These are phyloP conservation scores for Hypomecis atomaria DNA, from an alignment of 2,888 invertebrate genomes.

Conservation along the genomic window DNA sequence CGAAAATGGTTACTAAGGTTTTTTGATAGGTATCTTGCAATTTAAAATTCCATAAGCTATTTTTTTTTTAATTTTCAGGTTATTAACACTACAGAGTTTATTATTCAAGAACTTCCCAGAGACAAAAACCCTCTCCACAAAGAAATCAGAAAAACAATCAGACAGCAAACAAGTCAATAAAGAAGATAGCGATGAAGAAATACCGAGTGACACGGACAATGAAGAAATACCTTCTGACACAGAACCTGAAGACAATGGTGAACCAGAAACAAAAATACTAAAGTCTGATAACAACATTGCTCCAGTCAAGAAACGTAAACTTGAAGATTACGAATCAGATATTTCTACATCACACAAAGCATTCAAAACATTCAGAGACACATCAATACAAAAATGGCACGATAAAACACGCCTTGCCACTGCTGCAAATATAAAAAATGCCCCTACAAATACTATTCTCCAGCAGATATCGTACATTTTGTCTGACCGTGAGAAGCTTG, in stretches of 20 bases:
- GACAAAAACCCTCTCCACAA: conserved; percentile 82
- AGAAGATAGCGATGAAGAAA: conserved; percentile 74
- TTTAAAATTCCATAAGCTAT: no score
- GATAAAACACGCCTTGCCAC: conserved; percentile 93
- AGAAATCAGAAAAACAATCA: conserved; percentile 49
- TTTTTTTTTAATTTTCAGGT: no score
- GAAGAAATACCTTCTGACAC: conserved; percentile 88
- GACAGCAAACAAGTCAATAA: conserved; percentile 40
- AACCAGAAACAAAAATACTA: conserved; percentile 46
- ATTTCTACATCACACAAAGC: conserved; percentile 84
- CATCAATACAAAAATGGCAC: conserved; percentile 96
- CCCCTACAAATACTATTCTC: conserved; percentile 86
- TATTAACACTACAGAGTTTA: conserved; percentile 70
- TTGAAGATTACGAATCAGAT: conserved; percentile 84
- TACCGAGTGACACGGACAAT: conserved; percentile 83
- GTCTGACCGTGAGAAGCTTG: conserved; percentile 89
- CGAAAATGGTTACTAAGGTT: no score
- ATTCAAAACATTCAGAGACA: conserved; percentile 89
- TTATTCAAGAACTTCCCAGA: conserved; percentile 88
- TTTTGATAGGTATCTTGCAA: no score
- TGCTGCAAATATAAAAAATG: conserved; percentile 86
- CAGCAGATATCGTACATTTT: conserved; percentile 95
- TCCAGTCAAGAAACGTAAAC: conserved; percentile 74
- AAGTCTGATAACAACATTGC: conserved; percentile 41
- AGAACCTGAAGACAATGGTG: conserved; percentile 70